Base-by-base conservation (phyloP, 2,797 vertebrate genomes). In the Sebastiscus albofasciatus region DNA sequence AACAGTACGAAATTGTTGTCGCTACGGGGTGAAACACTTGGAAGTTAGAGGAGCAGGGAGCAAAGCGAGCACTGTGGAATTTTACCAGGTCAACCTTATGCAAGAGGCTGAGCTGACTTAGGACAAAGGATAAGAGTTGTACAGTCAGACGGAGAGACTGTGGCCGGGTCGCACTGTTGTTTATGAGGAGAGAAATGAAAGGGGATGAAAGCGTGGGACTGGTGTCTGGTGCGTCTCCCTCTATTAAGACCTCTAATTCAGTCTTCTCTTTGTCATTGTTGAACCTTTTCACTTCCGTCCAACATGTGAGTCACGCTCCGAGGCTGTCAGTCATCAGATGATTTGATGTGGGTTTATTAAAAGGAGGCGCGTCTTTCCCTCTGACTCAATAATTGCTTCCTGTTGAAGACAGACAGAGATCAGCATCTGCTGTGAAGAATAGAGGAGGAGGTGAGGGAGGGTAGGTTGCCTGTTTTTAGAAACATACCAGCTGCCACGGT, bases 381-480 rank as follows among this genome's bases (percentile, higher is more conserved):
- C 81, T 95, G 93, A 95, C 90, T 96, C 93, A 94, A 70, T 94
- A 90, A 93, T 94, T 94, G 81, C 89, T 92, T 91, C 85, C 88
- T 73, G 86, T 83, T 89, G 91, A 91, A 88, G 87, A 88, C 83
- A 92, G 90, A 92, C 90, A 84, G 76, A 85, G 87, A 83, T 90
- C 83, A 92, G 89, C 94, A 93, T 95, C 92, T 95, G 94, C 77
- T 90, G 34, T 61, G 49, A 83, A 84, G 82, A 92, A 81, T 67
- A 71, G 81, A 80, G 67, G 65, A 79, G 68, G 72, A 67, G 61
- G 80, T 26, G 27, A 65, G 24, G 36, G 14, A 55, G 34, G 26
- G 72, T 49, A 72, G 61, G 36, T 36, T 49, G 81, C 73, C 89
- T 93, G 92, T 94, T 94, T 95, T 93, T 92, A 94, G 93, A 91